Base-by-base conservation (phyloP, 2,797 vertebrate species). In the Aplochiton taeniatus region DNA sequence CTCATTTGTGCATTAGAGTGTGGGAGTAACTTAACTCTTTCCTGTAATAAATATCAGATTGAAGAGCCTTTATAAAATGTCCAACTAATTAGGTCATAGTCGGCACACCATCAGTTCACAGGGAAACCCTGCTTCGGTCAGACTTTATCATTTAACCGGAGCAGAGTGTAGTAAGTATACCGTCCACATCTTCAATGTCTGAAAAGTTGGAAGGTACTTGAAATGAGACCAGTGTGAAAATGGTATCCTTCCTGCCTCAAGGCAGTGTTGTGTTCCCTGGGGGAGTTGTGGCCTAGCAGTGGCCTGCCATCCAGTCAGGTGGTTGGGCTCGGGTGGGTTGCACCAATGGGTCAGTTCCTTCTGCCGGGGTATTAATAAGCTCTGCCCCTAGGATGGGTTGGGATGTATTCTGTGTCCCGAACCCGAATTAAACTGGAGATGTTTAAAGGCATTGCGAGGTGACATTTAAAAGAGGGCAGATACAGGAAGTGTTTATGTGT, bases 401-500 rank as follows among this genome's bases (percentile, higher is more conserved):
- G 14, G 42, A 51, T 18, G 10, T 49, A 65, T 79, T 83, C 72
- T 61, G 41, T 20, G 49, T 54, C 78, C 75, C 75, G 72, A 66
- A 59, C 63, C 46, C 13, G 13, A 71, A 83, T 84, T 82, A 82
- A 86, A 73, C 5, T 9, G 53, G 72, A 82, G 82, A 86, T 4
- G 16, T 79, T 80, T 82, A 76, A 85, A 83, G 78, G 67, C 61
- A 64, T 58, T 1, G 43, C 47, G 11, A 77, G 81, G 83, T 76
- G 88, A 89, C 79, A 87, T 63, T 80, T 86, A 82, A 71, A 78
- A 72, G 63, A 82, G 58, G 73, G 61, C 50, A 70, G 67, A 53
- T 65, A 85, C 73, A 87, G 85, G 82, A 88, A 88, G 74, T 78
- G 31, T 69, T 80, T 79, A 77, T 66, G 76, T 79, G 68, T 68